Evolutionary conservation across 2,888 invertebrate genomes (phyloP), one percentile per base, ranked within the genome.

Genomic region (Lobophora halterata): DNA sequence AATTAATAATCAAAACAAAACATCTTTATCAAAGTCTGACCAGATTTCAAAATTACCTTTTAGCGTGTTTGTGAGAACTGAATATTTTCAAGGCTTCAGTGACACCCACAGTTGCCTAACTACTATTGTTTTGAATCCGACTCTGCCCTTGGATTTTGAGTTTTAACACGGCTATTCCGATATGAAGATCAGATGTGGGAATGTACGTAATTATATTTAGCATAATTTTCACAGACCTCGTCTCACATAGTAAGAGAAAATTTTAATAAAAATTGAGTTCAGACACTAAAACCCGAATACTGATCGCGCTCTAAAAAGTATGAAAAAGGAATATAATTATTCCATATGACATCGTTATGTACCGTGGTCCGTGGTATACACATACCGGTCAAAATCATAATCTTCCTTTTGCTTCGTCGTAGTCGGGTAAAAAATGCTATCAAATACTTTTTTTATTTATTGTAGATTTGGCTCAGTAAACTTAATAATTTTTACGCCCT

Each of bases 31-130:
- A 27, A 20, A n/a, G 36, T 43, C 38, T 33, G 42, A 51, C 25
- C 32, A 13, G n/a, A n/a, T 44, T 51, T 40, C 42, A 10, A 29
- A 40, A 48, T 40, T 36, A 31, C 28, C 26, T 67, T 61, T 72
- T 64, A 62, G 52, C 59, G 52, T 45, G 43, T 56, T 56, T 70
- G 77, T 79, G 80, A 63, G 78, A 79, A 73, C 53, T 47, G 31
- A 33, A 46, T 58, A 69, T 74, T 76, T 76, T 64, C 69, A 58
- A 57, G 55, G 59, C 49, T 38, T 48, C 76, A 76, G 75, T 71
- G 77, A 75, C 72, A 75, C 61, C 59, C 49, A n/a, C n/a, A n/a
- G 54, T 79, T 79, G 52, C 72, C 42, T 57, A 73, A 79, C 60
- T 31, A 19, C 73, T 48, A 79, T 79, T 79, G 79, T 79, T 64